Evolutionary conservation across 2,113 vertebrate species (phyloP).

Genomic region (Lanius collurio): DNA sequence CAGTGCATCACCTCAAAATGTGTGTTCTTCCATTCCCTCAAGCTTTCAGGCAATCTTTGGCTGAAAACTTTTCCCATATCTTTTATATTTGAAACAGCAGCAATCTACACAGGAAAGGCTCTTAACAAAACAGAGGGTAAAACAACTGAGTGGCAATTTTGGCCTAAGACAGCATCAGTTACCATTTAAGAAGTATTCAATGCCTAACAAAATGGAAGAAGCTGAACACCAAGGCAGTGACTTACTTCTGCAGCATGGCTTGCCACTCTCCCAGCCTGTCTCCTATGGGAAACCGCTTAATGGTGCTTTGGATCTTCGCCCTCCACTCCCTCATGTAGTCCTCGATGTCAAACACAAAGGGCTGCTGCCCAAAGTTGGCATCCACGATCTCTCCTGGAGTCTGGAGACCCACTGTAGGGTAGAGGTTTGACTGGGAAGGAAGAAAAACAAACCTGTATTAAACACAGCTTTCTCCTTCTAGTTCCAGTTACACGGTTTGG

Average conservation of each 20-base stretch:
- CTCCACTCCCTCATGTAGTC: slow-evolving; percentile 99
- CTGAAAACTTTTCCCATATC: background rate
- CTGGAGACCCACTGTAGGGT: slow-evolving; percentile 97
- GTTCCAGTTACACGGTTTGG: accelerated
- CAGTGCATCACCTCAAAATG: background rate
- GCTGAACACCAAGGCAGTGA: background rate
- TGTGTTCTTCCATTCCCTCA: background rate
- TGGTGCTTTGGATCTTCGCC: slow-evolving; percentile 95
- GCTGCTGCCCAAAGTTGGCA: slow-evolving; percentile 98
- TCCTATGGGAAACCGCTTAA: slow-evolving; percentile 93
- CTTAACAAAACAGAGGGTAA: background rate
- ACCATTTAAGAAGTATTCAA: background rate
- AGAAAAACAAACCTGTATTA: slow-evolving; percentile 57
- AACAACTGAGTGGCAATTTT: background rate
- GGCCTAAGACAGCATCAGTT: background rate
- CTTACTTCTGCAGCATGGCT: slow-evolving; percentile 96
- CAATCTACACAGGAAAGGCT: background rate
- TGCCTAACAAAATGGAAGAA: background rate
- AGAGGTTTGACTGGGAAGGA: slow-evolving; percentile 90
- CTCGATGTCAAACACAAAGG: slow-evolving; percentile 98
- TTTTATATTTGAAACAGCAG: background rate
- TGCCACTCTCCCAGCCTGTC: slow-evolving; percentile 97
- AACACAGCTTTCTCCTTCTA: background rate
- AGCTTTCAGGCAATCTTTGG: background rate
- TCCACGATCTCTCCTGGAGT: slow-evolving; percentile 98